phyloP scores from a whole-genome alignment of 2,113 vertebrate genomes.

The Labeo catla region DNA sequence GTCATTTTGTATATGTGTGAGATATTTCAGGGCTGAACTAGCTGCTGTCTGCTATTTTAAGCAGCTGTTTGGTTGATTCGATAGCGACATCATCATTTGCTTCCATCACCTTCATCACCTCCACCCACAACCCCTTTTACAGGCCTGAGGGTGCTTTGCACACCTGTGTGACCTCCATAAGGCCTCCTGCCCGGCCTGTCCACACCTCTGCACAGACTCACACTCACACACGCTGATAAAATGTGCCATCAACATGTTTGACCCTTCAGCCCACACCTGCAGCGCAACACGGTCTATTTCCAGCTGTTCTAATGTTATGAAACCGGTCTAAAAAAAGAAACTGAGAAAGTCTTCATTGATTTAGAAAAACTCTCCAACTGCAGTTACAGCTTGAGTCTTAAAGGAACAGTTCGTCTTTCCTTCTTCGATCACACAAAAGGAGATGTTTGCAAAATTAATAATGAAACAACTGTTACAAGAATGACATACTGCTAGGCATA shows the following conservation, averaged over 20 bases:
- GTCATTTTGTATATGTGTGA: background rate
- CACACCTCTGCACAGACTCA: background rate
- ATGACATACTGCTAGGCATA: background rate
- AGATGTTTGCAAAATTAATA: background rate
- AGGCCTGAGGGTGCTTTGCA: conserved; percentile 28
- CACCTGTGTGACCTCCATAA: conserved; percentile 21
- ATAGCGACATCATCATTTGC: conserved; percentile 46
- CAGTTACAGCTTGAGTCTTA: background rate
- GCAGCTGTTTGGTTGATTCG: conserved; percentile 26
- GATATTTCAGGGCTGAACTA: background rate
- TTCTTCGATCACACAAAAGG: background rate
- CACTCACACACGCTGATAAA: background rate
- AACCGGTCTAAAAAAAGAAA: conserved; percentile 5
- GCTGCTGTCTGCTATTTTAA: background rate
- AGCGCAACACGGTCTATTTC: conserved; percentile 15
- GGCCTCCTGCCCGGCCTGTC: background rate
- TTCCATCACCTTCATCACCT: conserved; percentile 62
- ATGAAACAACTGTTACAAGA: background rate
- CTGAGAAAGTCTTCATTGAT: background rate
- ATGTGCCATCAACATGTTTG: conserved; percentile 21
- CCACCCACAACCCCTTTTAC: background rate
- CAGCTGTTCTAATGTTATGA: conserved; percentile 15
- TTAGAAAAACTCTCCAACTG: background rate
- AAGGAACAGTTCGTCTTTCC: background rate
- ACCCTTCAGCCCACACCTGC: conserved; percentile 17